phyloP scores from a whole-genome alignment of 2,888 invertebrate species.

The Polydrusus tereticollis region DNA sequence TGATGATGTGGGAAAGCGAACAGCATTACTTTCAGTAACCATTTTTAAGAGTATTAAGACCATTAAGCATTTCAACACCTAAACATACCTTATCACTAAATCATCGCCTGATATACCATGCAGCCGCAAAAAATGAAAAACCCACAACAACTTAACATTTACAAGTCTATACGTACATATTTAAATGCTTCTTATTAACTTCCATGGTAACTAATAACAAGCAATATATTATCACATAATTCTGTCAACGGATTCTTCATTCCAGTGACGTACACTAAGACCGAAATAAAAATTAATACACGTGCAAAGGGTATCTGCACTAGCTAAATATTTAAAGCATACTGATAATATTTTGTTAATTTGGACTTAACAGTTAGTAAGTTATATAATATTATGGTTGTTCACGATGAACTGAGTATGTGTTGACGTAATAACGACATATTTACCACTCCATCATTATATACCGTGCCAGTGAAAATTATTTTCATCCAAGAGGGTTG shows the following conservation, averaged over 20 bases:
- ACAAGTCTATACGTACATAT: slow-evolving; percentile 33
- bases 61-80: slow-evolving; percentile 30
- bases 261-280: slow-evolving; percentile 16
- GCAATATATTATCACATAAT: slow-evolving; percentile 46
- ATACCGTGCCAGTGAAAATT: too few species aligned
- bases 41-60: slow-evolving; percentile 34
- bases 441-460: too few species aligned
- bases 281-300: too few species aligned
- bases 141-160: slow-evolving; percentile 32
- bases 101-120: slow-evolving; percentile 17
- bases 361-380: too few species aligned
- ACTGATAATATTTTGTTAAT: too few species aligned
- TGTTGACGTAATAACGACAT: too few species aligned
- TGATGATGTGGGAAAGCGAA: slow-evolving; percentile 25
- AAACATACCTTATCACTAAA: slow-evolving; percentile 30
- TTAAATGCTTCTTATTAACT: slow-evolving; percentile 46
- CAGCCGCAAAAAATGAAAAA: slow-evolving; percentile 15
- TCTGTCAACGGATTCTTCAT: slow-evolving; percentile 31
- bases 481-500: too few species aligned
- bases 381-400: too few species aligned
- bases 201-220: slow-evolving; percentile 44
- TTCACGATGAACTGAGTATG: too few species aligned
- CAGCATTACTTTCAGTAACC: slow-evolving; percentile 23
- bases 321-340: too few species aligned
- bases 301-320: too few species aligned